phyloP scores from a whole-genome alignment of 2,888 invertebrate species.

The Conistra vaccinii region DNA sequence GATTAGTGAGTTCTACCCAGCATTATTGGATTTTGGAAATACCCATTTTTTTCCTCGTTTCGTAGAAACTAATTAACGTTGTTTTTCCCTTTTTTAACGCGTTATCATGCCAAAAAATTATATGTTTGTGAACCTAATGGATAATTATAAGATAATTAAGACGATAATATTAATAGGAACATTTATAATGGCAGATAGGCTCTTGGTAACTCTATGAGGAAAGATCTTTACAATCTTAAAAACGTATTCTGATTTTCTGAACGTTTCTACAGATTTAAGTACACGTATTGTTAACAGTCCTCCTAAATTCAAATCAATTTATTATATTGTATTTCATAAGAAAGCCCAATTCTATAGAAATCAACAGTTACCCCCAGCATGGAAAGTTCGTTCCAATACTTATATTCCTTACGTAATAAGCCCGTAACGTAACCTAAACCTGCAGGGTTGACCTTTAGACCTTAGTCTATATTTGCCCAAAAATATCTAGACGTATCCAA shows the following conservation, averaged over 20 bases:
- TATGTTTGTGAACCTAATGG: background rate
- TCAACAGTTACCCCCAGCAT: background rate
- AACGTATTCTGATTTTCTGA: background rate
- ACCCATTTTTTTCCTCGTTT: slow-evolving; percentile 48
- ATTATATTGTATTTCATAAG: background rate
- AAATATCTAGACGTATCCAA: slow-evolving; percentile 39
- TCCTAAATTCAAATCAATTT: background rate
- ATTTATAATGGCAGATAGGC: background rate
- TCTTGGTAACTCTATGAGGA: background rate
- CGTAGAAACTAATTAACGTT: slow-evolving; percentile 37
- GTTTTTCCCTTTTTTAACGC: background rate
- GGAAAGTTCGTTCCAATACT: background rate
- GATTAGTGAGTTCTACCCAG: slow-evolving; percentile 36
- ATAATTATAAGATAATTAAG: background rate
- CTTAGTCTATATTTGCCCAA: slow-evolving; percentile 22
- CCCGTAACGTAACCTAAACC: slow-evolving; percentile 1
- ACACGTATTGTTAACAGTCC: background rate
- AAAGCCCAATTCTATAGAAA: slow-evolving; percentile 15
- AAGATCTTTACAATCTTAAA: background rate
- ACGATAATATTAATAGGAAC: background rate
- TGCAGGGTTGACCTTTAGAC: slow-evolving; percentile 44
- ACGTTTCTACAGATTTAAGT: background rate
- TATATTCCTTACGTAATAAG: background rate
- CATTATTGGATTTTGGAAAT: slow-evolving; percentile 41
- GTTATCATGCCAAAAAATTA: background rate